These are phyloP conservation scores for Conomelus anceps DNA, from an alignment of 2,888 invertebrate genomes.

Conservation along the genomic window DNA sequence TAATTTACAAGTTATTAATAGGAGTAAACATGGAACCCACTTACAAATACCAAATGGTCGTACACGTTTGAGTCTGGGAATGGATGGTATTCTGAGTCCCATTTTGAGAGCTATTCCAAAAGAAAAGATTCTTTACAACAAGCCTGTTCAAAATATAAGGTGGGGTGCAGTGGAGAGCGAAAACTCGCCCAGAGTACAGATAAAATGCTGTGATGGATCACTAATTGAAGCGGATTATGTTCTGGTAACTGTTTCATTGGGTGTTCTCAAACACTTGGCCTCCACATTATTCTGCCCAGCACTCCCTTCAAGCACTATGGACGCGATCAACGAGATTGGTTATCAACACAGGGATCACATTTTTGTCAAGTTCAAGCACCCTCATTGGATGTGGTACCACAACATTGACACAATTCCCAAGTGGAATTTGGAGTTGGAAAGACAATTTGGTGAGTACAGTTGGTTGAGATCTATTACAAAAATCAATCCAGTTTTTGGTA, in stretches of 20 bases:
- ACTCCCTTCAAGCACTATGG: constrained; percentile 61
- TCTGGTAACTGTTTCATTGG: constrained; percentile 68
- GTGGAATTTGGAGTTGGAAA: not conserved
- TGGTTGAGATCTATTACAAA: not conserved
- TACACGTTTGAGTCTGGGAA: constrained; percentile 57
- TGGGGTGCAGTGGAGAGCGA: constrained; percentile 47
- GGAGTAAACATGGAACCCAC: constrained; percentile 63
- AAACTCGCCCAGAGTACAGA: constrained; percentile 50
- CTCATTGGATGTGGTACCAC: constrained; percentile 66
- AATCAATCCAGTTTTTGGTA: not conserved
- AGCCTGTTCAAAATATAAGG: constrained; percentile 60
- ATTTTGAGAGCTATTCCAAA: constrained; percentile 56
- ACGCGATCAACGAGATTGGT: constrained; percentile 58
- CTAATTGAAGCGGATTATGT: constrained; percentile 67
- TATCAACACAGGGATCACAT: constrained; percentile 71
- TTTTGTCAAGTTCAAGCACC: constrained; percentile 65
- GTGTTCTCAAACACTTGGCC: constrained; percentile 68
- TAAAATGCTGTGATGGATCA: constrained; percentile 64
- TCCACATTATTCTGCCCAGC: constrained; percentile 64
- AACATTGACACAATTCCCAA: constrained; percentile 43
- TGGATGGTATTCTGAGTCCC: constrained; percentile 59
- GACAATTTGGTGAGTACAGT: not conserved
- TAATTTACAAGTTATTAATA: constrained; percentile 51
- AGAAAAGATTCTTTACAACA: constrained; percentile 52
- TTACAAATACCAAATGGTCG: constrained; percentile 61